A percentile compares a stretch with the other conserved stretches of the same genome.
These are phyloP conservation scores for Chelon labrosus DNA, from an alignment of 2,797 vertebrate genomes.

Conservation along the genomic window DNA sequence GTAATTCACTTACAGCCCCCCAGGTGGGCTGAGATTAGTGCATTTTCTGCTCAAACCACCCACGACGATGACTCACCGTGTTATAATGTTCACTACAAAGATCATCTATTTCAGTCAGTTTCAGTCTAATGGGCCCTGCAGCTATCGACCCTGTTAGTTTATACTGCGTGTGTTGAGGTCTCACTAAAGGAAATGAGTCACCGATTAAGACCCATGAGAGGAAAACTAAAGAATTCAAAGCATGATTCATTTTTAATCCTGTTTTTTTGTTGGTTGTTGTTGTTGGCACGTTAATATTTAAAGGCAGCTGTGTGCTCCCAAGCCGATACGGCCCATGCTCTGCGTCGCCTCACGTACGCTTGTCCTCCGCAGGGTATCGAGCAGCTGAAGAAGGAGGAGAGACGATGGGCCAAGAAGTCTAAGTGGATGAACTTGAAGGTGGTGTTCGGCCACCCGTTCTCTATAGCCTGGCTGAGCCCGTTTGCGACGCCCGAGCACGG, in stretches of 20 bases:
- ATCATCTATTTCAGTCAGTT: slow-evolving; percentile 39
- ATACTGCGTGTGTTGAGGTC: background rate
- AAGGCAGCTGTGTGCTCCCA: background rate
- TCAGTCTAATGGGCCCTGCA: slow-evolving; percentile 7
- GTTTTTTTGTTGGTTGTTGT: background rate
- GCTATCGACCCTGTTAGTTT: slow-evolving; percentile 1
- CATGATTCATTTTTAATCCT: slow-evolving; percentile 15
- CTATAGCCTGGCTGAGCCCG: slow-evolving; percentile 96
- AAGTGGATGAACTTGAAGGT: slow-evolving; percentile 99
- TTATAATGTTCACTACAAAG: slow-evolving; percentile 43
- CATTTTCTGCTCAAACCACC: slow-evolving; percentile 26
- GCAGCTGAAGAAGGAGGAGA: slow-evolving; percentile 99
- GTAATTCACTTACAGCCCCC: slow-evolving; percentile 24
- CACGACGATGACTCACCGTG: slow-evolving; percentile 55
- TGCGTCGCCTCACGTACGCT: background rate
- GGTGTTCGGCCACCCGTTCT: slow-evolving; percentile 98
- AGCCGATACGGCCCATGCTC: background rate
- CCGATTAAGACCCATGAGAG: background rate
- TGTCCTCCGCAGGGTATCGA: slow-evolving; percentile 91
- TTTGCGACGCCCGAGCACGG: slow-evolving; percentile 95
- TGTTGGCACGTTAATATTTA: slow-evolving; percentile 2
- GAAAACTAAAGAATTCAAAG: slow-evolving; percentile 7
- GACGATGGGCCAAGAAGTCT: slow-evolving; percentile 96
- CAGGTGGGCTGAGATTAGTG: slow-evolving; percentile 24
- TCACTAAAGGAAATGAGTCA: slow-evolving; percentile 31